A percentile compares a stretch with the other conserved stretches of the same genome.
Conservation (phyloP, 1,140 invertebrate genomes). For the Heterodera schachtii region DNA sequence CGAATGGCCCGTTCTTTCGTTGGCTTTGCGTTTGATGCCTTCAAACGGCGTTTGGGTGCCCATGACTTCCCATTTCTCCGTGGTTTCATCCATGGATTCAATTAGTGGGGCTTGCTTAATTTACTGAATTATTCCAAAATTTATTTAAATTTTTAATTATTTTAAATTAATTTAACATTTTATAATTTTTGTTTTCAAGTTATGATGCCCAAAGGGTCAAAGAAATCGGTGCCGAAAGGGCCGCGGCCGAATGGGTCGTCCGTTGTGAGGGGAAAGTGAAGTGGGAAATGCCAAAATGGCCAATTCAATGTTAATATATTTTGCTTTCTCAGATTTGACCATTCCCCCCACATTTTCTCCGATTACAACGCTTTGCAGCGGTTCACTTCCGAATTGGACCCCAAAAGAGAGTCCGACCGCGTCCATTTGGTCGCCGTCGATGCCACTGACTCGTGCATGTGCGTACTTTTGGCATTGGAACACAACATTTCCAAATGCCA, state of each 20-base stretch:
- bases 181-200: background rate
- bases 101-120: constrained; percentile 2
- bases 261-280: constrained; percentile 3
- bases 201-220: background rate
- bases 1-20: background rate
- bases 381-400: constrained; percentile 12
- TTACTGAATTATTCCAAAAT: too few species aligned
- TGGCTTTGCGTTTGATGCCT: background rate
- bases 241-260: constrained; percentile 4
- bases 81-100: background rate
- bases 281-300: background rate
- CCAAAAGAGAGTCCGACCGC: constrained; percentile 2
- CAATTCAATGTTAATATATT: background rate
- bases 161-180: too few species aligned
- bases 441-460: constrained; percentile 2
- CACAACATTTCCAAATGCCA: too few species aligned
- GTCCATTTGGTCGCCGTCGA: background rate
- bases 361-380: constrained; percentile 10
- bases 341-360: background rate
- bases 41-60: background rate
- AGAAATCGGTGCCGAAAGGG: background rate
- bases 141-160: too few species aligned
- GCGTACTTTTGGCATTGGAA: background rate
- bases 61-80: constrained; percentile 2
- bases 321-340: background rate